Evolutionary conservation across 2,797 vertebrate genomes (phyloP), one percentile per base, ranked within the genome.

Genomic region (Macrochelys suwanniensis): DNA sequence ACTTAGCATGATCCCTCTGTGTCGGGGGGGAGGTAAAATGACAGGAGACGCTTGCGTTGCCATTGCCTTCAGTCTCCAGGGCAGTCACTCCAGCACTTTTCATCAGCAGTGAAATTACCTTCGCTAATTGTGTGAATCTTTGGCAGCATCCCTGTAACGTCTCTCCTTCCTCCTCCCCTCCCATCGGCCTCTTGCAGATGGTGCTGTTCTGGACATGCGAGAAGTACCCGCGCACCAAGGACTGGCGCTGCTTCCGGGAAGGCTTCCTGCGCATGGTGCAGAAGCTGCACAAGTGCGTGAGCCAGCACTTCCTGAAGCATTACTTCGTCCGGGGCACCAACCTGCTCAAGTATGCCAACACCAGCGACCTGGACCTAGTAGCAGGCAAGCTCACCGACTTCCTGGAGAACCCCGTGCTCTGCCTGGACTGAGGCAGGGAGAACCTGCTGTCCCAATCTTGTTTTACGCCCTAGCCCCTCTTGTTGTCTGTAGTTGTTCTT

Each of bases 201-300:
- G 97, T 99, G 92, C 98, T 99, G 87, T 98, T 99, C 93, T 99
- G 99, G 99, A 98, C 99, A 16, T 99, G 98, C 71, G 99, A 99
- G 97, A 98, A 98, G 94, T 98, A 98, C 89, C 98, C 99, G 2
- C 97, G 96, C 81, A 91, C 89, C 84, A 98, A 98, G 90, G 98
- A 98, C 92, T 99, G 98, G 98, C 95, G 93, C 96, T 97, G 97
- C 88, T 98, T 99, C 96, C 89, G 89, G 4, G 96, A 93, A 90
- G 98, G 98, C 71, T 98, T 98, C 84, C 96, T 98, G 85, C 98
- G 98, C 23, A 97, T 99, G 95, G 98, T 98, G 81, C 97, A 97
- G 93, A 99, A 98, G 95, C 97, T 98, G 82, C 97, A 98, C 96
- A 98, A 98, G 97, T 99, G 98, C 33, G 98, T 98, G 89, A 98